phyloP scores from a whole-genome alignment of 2,113 vertebrate genomes.

The Prionailurus viverrinus region DNA sequence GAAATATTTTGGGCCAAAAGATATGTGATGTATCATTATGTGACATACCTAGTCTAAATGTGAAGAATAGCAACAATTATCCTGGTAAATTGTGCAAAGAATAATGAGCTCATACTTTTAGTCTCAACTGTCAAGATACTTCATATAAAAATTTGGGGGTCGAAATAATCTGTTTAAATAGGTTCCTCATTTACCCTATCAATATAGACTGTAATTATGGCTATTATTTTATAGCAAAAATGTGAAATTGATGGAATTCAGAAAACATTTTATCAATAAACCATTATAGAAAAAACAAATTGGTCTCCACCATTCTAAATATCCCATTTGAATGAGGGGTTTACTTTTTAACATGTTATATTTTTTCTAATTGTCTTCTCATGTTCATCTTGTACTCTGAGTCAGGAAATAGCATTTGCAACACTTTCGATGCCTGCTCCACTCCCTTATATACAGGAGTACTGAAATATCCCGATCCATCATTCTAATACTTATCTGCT shows the following conservation, averaged over 20 bases:
- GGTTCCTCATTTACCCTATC: not conserved
- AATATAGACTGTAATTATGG: not conserved
- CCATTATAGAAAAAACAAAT: not conserved
- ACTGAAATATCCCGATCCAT: not conserved
- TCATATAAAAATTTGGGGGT: not conserved
- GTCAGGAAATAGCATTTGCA: constrained; percentile 20
- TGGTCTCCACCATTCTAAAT: not conserved
- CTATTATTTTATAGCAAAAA: not conserved
- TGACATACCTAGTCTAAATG: constrained; percentile 44
- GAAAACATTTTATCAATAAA: constrained; percentile 5
- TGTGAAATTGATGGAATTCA: constrained; percentile 29
- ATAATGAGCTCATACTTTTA: constrained; percentile 44
- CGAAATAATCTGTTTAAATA: constrained; percentile 33
- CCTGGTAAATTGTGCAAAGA: constrained; percentile 52
- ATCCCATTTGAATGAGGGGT: not conserved
- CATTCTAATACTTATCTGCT: not conserved
- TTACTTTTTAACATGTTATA: not conserved
- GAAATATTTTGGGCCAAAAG: constrained; percentile 66
- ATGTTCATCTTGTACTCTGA: constrained; percentile 21
- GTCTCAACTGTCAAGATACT: not conserved
- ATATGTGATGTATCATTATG: constrained; percentile 59
- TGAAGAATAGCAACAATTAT: constrained; percentile 62
- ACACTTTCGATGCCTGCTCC: constrained; percentile 29
- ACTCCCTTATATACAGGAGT: not conserved
- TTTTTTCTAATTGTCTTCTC: constrained; percentile 42